A percentile compares a stretch with the other conserved stretches of the same genome.
These are phyloP conservation scores for Luperina nickerlii DNA, from an alignment of 2,888 invertebrate species.

Conservation along the genomic window DNA sequence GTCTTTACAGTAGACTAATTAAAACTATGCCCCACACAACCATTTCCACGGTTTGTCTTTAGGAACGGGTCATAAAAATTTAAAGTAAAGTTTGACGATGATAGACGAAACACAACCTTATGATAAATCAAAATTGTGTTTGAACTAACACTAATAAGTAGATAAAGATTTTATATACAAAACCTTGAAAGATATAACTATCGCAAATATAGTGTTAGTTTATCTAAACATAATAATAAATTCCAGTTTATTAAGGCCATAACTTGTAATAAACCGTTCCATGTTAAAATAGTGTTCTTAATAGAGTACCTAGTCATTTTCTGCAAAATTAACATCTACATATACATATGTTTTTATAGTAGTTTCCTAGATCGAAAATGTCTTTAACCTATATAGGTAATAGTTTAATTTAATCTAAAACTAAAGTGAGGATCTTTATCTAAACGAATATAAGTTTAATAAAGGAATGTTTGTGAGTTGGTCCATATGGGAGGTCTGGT, in stretches of 20 bases:
- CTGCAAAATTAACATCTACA: not conserved
- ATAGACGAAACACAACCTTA: not conserved
- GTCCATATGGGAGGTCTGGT: not conserved
- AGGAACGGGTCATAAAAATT: not conserved
- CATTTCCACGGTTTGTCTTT: not conserved
- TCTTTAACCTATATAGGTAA: not conserved
- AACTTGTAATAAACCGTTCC: slow-evolving; percentile 3
- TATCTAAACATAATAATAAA: slow-evolving; percentile 6
- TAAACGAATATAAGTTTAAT: not conserved
- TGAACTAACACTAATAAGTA: not conserved
- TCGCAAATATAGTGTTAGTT: not conserved
- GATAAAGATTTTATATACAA: not conserved
- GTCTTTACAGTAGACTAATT: not conserved
- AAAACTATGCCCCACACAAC: not conserved
- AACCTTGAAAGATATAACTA: not conserved
- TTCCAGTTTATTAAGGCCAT: slow-evolving; percentile 12
- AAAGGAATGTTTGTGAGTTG: not conserved
- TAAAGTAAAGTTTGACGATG: not conserved
- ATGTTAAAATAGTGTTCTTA: slow-evolving; percentile 5
- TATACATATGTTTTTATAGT: slow-evolving; percentile 9
- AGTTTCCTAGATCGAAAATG: not conserved
- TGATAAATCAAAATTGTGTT: not conserved
- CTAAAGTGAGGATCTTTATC: too few relatives aligned
- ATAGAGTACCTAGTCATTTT: slow-evolving; percentile 4
- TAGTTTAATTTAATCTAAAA: not conserved